A percentile compares a stretch with the other conserved stretches of the same genome.
phyloP scores from a whole-genome alignment of 2,888 invertebrate genomes.

The Drosophila maculinotata region DNA sequence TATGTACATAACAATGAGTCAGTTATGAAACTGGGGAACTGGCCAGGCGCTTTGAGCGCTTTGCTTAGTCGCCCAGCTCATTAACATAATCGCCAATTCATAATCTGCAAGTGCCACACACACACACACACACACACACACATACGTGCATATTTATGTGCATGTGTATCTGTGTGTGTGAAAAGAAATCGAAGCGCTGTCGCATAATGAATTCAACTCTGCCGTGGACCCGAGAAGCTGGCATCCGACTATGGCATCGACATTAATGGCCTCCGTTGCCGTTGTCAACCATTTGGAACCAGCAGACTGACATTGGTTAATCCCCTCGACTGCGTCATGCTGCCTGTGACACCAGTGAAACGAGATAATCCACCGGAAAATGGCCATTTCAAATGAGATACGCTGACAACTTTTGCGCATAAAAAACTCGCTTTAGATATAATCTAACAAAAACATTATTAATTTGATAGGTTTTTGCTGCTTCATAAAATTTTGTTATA shows the following conservation, averaged over 20 bases:
- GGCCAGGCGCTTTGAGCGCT: conserved; percentile 26
- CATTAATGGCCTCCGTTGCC: conserved; percentile 56
- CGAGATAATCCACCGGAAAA: not conserved
- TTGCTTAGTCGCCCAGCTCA: conserved; percentile 43
- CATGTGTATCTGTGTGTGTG: conserved; percentile 13
- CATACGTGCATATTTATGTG: not conserved
- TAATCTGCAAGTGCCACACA: conserved; percentile 58
- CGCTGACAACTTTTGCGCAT: too few relatives aligned
- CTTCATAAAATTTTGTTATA: too few relatives aligned
- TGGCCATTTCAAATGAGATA: not conserved
- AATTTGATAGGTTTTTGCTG: too few relatives aligned
- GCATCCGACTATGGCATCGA: conserved; percentile 30
- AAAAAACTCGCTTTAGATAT: too few relatives aligned
- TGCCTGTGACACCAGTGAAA: conserved; percentile 4
- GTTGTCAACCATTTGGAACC: conserved; percentile 49
- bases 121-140: conserved; percentile 5
- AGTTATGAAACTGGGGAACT: conserved; percentile 35
- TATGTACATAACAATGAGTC: conserved; percentile 58
- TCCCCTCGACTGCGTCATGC: conserved; percentile 1
- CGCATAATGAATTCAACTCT: conserved; percentile 59
- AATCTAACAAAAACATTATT: too few relatives aligned
- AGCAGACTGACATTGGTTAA: conserved; percentile 15
- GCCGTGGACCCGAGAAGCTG: conserved; percentile 26
- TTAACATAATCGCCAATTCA: conserved; percentile 78
- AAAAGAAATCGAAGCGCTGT: conserved; percentile 51